These are phyloP conservation scores for chimpanzee (Pan troglodytes) DNA, from an alignment of 2,113 vertebrate genomes.

Conservation along the genomic window NHGRI_mPanTro3-v2.1_pri NC_072407.2:67267001-67267500, in stretches of 20 bases:
- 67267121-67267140: slow-evolving; percentile 51
- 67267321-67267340: slow-evolving; percentile 65
- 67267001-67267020: neutral
- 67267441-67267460: slow-evolving; percentile 54
- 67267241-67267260: slow-evolving; percentile 62
- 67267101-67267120: slow-evolving; percentile 51
- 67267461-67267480: slow-evolving; percentile 56
- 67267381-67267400: slow-evolving; percentile 49
- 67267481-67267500: neutral
- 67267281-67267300: slow-evolving; percentile 72
- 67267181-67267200: slow-evolving; percentile 46
- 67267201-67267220: slow-evolving; percentile 11
- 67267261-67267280: slow-evolving; percentile 56
- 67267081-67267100: slow-evolving; percentile 28
- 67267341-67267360: slow-evolving; percentile 74
- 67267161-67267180: slow-evolving; percentile 47
- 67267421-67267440: slow-evolving; percentile 74
- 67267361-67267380: slow-evolving; percentile 48
- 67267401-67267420: slow-evolving; percentile 65
- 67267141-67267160: slow-evolving; percentile 56
- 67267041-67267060: neutral
- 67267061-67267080: neutral
- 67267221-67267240: slow-evolving; percentile 72
- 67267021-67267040: neutral
- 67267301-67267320: slow-evolving; percentile 71